phyloP scores from a whole-genome alignment of 1,140 invertebrate species.

The Aphidius ervi region DNA sequence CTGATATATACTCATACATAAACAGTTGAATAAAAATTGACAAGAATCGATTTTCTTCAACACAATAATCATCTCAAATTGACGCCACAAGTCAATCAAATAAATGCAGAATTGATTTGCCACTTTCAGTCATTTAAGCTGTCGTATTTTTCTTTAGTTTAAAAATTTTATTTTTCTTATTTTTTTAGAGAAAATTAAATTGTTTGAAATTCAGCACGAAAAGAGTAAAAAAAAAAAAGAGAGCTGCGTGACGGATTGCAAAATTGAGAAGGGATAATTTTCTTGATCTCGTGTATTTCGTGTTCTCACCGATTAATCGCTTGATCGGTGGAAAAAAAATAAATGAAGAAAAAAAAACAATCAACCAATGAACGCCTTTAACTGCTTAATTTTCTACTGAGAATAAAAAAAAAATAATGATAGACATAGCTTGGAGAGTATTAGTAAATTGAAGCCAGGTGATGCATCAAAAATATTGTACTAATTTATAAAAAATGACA shows the following conservation, averaged over 20 bases:
- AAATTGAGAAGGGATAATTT: constrained; percentile 18
- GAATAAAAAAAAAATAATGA: constrained; percentile 7
- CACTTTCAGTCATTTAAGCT: constrained; percentile 7
- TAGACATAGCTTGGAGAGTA: no score
- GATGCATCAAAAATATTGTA: not conserved
- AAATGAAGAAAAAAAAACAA: not conserved
- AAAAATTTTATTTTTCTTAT: no score
- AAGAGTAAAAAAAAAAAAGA: constrained; percentile 8
- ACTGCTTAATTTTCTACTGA: constrained; percentile 17
- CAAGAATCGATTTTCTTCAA: not conserved
- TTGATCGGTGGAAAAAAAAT: constrained; percentile 10
- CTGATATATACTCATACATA: not conserved
- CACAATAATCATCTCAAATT: constrained; percentile 11
- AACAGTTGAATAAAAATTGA: not conserved
- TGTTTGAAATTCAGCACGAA: constrained; percentile 12
- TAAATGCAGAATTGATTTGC: not conserved
- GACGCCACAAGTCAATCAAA: constrained; percentile 3
- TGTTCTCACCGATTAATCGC: constrained; percentile 17
- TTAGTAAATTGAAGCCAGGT: not conserved
- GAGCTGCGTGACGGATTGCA: constrained; percentile 14
- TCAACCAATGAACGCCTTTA: not conserved
- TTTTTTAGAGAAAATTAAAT: constrained; percentile 14
- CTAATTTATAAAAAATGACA: not conserved
- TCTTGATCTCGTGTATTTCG: constrained; percentile 6
- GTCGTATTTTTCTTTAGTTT: no score